Evolutionary conservation across 2,797 vertebrate species (phyloP).

Genomic region (Hephaestus fuliginosus): DNA sequence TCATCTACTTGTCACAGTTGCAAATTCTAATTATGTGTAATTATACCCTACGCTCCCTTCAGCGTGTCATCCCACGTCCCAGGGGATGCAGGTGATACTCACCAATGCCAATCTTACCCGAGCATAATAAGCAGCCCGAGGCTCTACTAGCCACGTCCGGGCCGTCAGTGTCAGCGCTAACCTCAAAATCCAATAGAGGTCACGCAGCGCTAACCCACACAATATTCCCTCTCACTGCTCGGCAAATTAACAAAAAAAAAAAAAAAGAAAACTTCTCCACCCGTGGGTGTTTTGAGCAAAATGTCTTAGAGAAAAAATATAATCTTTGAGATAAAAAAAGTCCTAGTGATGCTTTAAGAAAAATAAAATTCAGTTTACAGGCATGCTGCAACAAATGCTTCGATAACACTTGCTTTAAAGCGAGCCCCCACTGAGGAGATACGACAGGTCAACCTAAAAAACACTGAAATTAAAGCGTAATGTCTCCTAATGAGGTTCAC

Average conservation of each 20-base stretch:
- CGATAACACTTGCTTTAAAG: not conserved
- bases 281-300: slow-evolving; percentile 28
- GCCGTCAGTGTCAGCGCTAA: slow-evolving; percentile 32
- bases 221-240: not conserved
- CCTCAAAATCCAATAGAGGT: slow-evolving; percentile 39
- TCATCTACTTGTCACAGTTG: slow-evolving; percentile 25
- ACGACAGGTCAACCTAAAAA: not conserved
- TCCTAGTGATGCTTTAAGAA: not conserved
- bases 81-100: slow-evolving; percentile 48
- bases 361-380: not conserved
- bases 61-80: slow-evolving; percentile 36
- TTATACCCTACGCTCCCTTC: slow-evolving; percentile 19
- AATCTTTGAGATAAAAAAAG: not conserved
- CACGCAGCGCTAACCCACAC: slow-evolving; percentile 20
- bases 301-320: not conserved
- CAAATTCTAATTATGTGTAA: slow-evolving; percentile 52
- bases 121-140: slow-evolving; percentile 45
- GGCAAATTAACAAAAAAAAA: slow-evolving; percentile 33
- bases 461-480: not conserved
- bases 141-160: slow-evolving; percentile 20
- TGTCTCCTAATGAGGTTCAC: not conserved
- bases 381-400: not conserved
- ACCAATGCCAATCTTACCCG: not conserved
- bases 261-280: slow-evolving; percentile 9
- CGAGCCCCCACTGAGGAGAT: not conserved